Evolutionary conservation across 1,140 invertebrate species (phyloP).

Genomic region (Caenorhabditis brenneri): DNA sequence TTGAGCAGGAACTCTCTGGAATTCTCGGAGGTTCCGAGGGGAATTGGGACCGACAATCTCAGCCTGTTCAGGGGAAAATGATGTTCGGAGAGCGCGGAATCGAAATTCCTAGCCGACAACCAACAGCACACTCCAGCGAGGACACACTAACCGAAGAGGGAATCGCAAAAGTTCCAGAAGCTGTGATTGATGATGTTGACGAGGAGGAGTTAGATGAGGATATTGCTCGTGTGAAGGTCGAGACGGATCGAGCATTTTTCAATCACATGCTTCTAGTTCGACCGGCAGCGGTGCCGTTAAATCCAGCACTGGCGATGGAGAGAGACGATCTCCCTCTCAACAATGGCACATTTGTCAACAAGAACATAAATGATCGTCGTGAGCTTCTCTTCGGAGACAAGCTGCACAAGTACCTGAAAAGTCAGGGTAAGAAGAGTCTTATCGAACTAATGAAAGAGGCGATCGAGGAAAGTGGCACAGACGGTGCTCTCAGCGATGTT

Average conservation of each 20-base stretch:
- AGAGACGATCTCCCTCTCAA: neutral
- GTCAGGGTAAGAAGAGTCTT: neutral
- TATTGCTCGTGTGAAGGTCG: conserved; percentile 35
- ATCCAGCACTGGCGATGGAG: conserved; percentile 28
- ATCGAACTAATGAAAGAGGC: conserved; percentile 6
- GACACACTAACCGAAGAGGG: neutral
- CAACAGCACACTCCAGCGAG: neutral
- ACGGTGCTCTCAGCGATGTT: neutral
- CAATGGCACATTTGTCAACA: conserved; percentile 12
- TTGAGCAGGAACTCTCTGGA: conserved; percentile 1
- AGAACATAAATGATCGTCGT: conserved; percentile 20
- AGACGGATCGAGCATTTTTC: conserved; percentile 47
- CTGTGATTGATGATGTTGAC: conserved; percentile 3
- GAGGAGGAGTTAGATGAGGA: conserved; percentile 30
- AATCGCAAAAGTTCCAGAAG: neutral
- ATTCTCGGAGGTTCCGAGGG: conserved; percentile 10
- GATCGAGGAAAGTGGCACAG: neutral
- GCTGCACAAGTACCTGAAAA: conserved; percentile 42
- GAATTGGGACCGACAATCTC: neutral
- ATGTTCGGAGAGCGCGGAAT: conserved; percentile 9
- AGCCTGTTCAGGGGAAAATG: neutral
- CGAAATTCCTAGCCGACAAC: neutral
- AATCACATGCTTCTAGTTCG: conserved; percentile 38
- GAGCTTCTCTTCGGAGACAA: conserved; percentile 47
- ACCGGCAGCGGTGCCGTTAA: neutral